phyloP scores from a whole-genome alignment of 2,888 invertebrate species.

The Dichetophora obliterata region DNA sequence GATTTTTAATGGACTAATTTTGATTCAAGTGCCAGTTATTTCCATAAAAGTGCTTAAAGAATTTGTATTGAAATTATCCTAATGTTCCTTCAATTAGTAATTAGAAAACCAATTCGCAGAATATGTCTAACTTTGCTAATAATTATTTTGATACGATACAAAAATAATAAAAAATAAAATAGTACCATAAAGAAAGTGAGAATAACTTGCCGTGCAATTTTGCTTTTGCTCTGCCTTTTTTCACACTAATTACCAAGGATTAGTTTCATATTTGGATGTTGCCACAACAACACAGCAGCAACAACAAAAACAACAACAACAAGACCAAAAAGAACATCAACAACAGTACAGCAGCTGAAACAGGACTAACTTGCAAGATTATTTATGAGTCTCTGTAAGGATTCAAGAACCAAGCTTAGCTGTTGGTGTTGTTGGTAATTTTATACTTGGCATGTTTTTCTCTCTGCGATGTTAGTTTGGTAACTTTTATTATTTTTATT shows the following conservation, averaged over 20 bases:
- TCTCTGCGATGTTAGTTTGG: background rate
- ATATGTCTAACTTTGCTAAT: too few relatives aligned
- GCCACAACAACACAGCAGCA: conserved; percentile 48
- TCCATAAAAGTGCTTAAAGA: too few relatives aligned
- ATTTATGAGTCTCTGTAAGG: conserved; percentile 19
- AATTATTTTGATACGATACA: background rate
- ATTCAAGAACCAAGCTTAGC: background rate
- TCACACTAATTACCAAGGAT: conserved; percentile 66
- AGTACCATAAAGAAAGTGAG: background rate
- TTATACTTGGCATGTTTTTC: background rate
- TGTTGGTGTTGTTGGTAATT: conserved; percentile 21
- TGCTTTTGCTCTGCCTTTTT: background rate
- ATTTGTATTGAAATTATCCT: too few relatives aligned
- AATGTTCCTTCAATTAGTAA: too few relatives aligned
- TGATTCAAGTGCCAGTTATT: too few relatives aligned
- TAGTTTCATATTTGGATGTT: conserved; percentile 68
- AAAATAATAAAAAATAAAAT: background rate
- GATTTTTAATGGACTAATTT: too few relatives aligned
- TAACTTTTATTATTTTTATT: conserved; percentile 31
- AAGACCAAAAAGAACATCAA: background rate
- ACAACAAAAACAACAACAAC: conserved; percentile 5
- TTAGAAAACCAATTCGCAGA: too few relatives aligned
- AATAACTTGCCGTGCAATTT: too few relatives aligned
- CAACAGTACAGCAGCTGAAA: background rate
- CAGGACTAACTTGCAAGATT: conserved; percentile 25